Evolutionary conservation across 2,888 invertebrate species (phyloP).

Genomic region (Molanna angustata): DNA sequence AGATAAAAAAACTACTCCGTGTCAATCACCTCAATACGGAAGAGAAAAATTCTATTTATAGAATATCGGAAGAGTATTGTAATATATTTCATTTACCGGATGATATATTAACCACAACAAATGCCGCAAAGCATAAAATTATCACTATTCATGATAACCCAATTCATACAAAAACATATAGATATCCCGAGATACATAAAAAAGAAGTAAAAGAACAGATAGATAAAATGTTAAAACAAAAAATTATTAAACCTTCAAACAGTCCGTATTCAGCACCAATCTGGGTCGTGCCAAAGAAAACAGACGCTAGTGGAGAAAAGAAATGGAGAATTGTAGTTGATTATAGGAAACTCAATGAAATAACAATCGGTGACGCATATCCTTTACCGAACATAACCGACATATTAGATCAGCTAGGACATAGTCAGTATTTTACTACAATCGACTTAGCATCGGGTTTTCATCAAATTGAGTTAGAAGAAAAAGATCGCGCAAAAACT

Average conservation of each 20-base stretch:
- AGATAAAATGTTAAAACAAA: conserved; percentile 33
- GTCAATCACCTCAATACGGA: conserved; percentile 34
- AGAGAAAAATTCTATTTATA: conserved; percentile 33
- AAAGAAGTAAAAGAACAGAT: conserved; percentile 36
- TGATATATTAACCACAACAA: conserved; percentile 33
- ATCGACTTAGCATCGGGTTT: conserved; percentile 6
- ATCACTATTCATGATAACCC: conserved; percentile 31
- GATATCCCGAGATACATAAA: conserved; percentile 36
- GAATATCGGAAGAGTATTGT: conserved; percentile 27
- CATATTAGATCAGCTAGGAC: conserved; percentile 12
- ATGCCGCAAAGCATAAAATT: conserved; percentile 34
- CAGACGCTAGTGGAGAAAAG: conserved; percentile 1
- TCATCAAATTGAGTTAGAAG: neutral
- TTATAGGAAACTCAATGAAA: conserved; percentile 5
- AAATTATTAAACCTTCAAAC: conserved; percentile 34
- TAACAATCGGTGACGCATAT: conserved; percentile 10
- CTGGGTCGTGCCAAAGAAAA: conserved; percentile 29
- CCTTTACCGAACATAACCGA: conserved; percentile 12
- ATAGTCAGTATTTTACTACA: conserved; percentile 1
- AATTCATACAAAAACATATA: conserved; percentile 35
- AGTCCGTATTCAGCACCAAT: conserved; percentile 27
- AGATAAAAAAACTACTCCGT: neutral
- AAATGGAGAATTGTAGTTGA: conserved; percentile 9
- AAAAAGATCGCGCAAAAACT: conserved; percentile 2
- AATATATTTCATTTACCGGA: conserved; percentile 34